These are phyloP conservation scores for Molanna angustata DNA, from an alignment of 2,888 invertebrate species.

Conservation along the genomic window DNA sequence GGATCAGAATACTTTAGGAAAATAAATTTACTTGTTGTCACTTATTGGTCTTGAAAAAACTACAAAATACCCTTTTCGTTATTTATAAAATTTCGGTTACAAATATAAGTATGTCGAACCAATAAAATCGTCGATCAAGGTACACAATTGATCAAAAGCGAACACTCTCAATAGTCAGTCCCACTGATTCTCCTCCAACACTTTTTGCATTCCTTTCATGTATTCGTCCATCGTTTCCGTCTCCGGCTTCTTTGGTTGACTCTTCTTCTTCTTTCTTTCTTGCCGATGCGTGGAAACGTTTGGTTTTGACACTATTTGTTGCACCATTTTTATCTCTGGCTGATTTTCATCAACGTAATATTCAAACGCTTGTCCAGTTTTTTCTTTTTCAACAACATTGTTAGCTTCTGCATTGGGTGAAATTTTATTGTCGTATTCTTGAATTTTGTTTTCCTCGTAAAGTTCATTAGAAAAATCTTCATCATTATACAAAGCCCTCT, in stretches of 20 bases:
- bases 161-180: conserved; percentile 47
- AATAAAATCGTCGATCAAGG: conserved; percentile 19
- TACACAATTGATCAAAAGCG: conserved; percentile 23
- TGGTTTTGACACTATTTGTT: conserved; percentile 27
- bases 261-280: conserved; percentile 25
- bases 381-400: conserved; percentile 1
- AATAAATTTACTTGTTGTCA: too few relatives aligned
- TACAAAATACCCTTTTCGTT: too few relatives aligned
- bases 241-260: conserved; percentile 13
- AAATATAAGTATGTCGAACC: conserved; percentile 16
- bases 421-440: background rate
- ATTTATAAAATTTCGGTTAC: too few relatives aligned
- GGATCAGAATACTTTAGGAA: too few relatives aligned
- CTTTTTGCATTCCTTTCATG: conserved; percentile 42
- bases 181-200: conserved; percentile 49
- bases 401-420: background rate
- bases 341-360: background rate
- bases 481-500: too few relatives aligned
- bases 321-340: too few relatives aligned
- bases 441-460: background rate
- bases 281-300: background rate
- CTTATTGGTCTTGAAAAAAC: too few relatives aligned
- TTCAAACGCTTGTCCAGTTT: too few relatives aligned
- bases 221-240: conserved; percentile 23
- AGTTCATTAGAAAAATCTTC: too few relatives aligned